phyloP scores from a whole-genome alignment of 1,140 invertebrate species.

The Scaptomyza pallida region DNA sequence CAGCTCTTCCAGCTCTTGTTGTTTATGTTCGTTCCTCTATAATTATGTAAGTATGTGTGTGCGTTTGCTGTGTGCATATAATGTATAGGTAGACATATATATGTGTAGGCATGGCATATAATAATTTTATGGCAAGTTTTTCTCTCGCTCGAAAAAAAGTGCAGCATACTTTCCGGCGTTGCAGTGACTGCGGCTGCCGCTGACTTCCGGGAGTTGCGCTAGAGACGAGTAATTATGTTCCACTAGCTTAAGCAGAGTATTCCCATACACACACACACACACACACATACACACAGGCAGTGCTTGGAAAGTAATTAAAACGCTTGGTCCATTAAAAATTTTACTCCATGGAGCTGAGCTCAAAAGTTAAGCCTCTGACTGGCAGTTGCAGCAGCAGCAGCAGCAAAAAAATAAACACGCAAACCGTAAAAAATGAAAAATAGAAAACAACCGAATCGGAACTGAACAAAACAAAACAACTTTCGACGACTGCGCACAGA shows the following conservation, averaged over 20 bases:
- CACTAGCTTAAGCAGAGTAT: conserved; percentile 72
- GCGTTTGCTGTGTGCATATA: neutral
- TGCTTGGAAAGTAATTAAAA: conserved; percentile 76
- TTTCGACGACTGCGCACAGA: conserved; percentile 67
- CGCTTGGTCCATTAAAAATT: conserved; percentile 81
- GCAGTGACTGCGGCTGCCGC: conserved; percentile 59
- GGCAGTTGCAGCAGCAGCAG: conserved; percentile 44
- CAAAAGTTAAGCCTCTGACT: conserved; percentile 75
- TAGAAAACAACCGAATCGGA: conserved; percentile 17
- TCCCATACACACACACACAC: conserved; percentile 24
- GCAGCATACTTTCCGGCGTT: conserved; percentile 72
- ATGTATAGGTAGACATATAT: conserved; percentile 34
- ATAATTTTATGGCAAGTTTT: conserved; percentile 78
- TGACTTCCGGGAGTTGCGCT: conserved; percentile 76
- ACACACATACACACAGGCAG: conserved; percentile 11
- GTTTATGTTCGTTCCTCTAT: conserved; percentile 53
- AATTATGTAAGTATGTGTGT: conserved; percentile 6
- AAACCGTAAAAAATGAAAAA: conserved; percentile 10
- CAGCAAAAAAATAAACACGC: conserved; percentile 22
- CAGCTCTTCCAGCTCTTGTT: conserved; percentile 52
- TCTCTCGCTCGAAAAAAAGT: conserved; percentile 44
- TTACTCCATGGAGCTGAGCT: conserved; percentile 76
- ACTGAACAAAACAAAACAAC: conserved; percentile 68
- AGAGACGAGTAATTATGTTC: conserved; percentile 80
- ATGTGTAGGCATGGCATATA: conserved; percentile 37